Percentiles rank a stretch among this genome's conserved stretches.
Evolutionary conservation across 2,888 invertebrate species (phyloP).

Genomic region (Hydroisotoma schaefferi): DNA sequence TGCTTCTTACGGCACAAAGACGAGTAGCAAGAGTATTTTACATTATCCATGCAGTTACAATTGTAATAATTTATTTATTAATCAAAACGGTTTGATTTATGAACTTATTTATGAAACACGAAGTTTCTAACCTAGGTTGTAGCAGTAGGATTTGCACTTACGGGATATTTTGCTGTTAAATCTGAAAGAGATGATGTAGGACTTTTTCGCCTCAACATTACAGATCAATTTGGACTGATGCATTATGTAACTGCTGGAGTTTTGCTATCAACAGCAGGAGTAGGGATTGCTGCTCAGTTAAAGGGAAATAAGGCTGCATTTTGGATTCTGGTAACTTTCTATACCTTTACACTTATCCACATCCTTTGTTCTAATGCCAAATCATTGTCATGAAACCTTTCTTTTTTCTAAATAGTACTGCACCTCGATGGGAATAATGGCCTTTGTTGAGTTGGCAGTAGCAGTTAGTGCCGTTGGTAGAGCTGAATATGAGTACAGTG

Average conservation of each 20-base stretch:
- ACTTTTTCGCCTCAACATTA: neutral
- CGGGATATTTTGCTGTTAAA: neutral
- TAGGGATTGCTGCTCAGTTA: neutral
- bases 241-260: neutral
- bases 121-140: too few relatives aligned
- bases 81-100: too few relatives aligned
- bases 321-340: conserved; percentile 5
- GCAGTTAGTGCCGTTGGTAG: conserved; percentile 13
- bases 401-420: conserved; percentile 15
- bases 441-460: conserved; percentile 10
- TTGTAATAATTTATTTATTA: neutral
- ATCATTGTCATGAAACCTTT: neutral
- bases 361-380: neutral
- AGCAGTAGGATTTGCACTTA: neutral
- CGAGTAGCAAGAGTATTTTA: neutral
- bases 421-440: conserved; percentile 13
- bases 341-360: neutral
- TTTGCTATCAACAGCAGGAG: neutral
- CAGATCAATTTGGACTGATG: neutral
- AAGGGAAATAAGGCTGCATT: neutral
- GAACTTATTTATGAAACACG: too few relatives aligned
- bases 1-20: neutral
- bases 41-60: neutral
- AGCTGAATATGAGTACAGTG: neutral
- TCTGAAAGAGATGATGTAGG: neutral